Evolutionary conservation across 1,140 invertebrate species (phyloP), one percentile per base, ranked within the genome.

Genomic region (Sinella curviseta): DNA sequence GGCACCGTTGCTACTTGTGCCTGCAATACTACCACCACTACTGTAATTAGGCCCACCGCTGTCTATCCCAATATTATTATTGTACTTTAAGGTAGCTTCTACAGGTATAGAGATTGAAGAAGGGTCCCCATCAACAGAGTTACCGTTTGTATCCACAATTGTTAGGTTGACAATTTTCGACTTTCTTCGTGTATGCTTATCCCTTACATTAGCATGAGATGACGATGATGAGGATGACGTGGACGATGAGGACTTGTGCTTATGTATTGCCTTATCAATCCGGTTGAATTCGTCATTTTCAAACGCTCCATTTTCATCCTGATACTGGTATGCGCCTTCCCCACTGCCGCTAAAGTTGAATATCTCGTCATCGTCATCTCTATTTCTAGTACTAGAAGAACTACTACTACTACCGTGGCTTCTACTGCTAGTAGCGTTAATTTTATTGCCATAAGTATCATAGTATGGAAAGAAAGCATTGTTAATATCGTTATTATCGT

Each of bases 101-200:
- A 70, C 65, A 70, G 65, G 65, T 31, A 70, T n/a, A 70, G 65
- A 70, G 26, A 70, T 70, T 2, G 65, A 70, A 70, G 26, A 31
- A 33, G 65, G 65, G n/a, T 31, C 24, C 8, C 39, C 39, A 20
- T 48, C 39, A 17, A 65, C 24, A 65, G 24, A 33, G 30, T 31
- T 8, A 33, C 65, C 12, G 31, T 70, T 70, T 31, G 65, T 30
- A 30, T 30, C 31, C 24, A 70, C 12, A 31, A 70, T 70, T 8
- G 1, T 24, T 24, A 70, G 24, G 3, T n/a, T 60, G 24, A 17
- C 8, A 8, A 26, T 26, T 60, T 60, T 60, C 14, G 12, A 60
- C 8, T 26, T 60, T n/a, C 24, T 60, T 48, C 20, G 20, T n/a
- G 57, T 4, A 12, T 60, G 57, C 57, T 26, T n/a, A 12, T 26